Evolutionary conservation across 1,140 invertebrate species (phyloP), one percentile per base, ranked within the genome.

Genomic region (Schlechtendalia chinensis): DNA sequence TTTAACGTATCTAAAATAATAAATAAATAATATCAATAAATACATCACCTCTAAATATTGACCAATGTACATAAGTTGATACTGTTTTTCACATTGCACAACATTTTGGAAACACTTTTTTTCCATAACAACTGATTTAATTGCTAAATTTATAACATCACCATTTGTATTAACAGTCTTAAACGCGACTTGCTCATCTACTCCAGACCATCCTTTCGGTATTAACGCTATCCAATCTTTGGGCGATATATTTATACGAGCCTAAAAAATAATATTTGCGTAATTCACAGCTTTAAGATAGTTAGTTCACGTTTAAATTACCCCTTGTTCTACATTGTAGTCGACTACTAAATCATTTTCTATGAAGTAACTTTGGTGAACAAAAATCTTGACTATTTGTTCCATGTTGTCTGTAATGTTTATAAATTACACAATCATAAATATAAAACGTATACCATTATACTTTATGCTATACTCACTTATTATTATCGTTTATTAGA

Each of bases 221-320:
- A 79, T 79, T 61, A 79, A 79, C n/a, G 56, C 75, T 24, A 79
- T 79, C 75, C 75, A 79, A 22, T 79, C 75, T 45, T 79, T 79
- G 16, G 58, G 16, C 0, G 75, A 79, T 32, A 61, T 16, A 61
- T 61, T 79, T 24, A 61, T 1, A 32, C 50, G 75, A 11, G 75
- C 75, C 75, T 79, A 79, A 53, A n/a, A 59, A 24, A 45, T 29
- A 50, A 61, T 63, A 47, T 29, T 27, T 47, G 17, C 19, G 10
- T 72, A 59, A 29, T 53, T n/a, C 5, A 39, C 39, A 59, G 22
- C 2, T 17, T 45, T 16, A 22, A 10, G 0, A 24, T 63, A 77
- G 32, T n/a, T 3, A 27, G 50, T 22, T 61, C 0, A 63, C 17
- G 5, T 50, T 50, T 19, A 5, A 63, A 19, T 61, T 79, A 79